phyloP scores from a whole-genome alignment of 2,113 vertebrate species.

The Gobius niger region DNA sequence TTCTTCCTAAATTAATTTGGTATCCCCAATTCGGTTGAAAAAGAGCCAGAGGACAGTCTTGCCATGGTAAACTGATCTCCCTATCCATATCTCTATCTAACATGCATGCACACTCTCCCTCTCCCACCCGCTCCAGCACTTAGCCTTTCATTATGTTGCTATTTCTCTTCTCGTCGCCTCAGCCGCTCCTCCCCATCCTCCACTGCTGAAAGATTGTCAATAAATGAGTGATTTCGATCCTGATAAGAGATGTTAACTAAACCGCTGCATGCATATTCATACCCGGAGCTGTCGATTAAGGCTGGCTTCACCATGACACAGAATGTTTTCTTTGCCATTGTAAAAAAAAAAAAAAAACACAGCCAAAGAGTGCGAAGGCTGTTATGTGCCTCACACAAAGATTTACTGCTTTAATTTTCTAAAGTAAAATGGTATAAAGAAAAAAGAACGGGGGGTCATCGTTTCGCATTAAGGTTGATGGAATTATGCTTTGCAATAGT shows the following conservation, averaged over 20 bases:
- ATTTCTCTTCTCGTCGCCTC: slow-evolving; percentile 38
- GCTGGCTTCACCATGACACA: slow-evolving; percentile 57
- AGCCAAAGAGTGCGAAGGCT: slow-evolving; percentile 61
- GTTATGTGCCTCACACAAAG: slow-evolving; percentile 67
- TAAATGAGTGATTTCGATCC: slow-evolving; percentile 76
- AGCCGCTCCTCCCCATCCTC: slow-evolving; percentile 45
- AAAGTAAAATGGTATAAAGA: slow-evolving; percentile 77
- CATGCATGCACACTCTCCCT: slow-evolving; percentile 38
- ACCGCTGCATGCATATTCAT: slow-evolving; percentile 71
- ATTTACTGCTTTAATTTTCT: slow-evolving; percentile 80
- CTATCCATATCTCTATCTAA: slow-evolving; percentile 56
- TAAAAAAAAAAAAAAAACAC: slow-evolving; percentile 24
- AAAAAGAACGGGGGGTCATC: slow-evolving; percentile 52
- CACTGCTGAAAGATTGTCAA: slow-evolving; percentile 66
- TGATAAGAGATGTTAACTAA: slow-evolving; percentile 73
- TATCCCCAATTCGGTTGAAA: slow-evolving; percentile 71
- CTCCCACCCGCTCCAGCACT: slow-evolving; percentile 53
- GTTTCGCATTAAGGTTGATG: slow-evolving; percentile 75
- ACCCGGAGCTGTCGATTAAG: slow-evolving; percentile 70
- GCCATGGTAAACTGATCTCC: slow-evolving; percentile 67
- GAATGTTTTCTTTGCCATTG: slow-evolving; percentile 67
- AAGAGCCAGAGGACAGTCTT: slow-evolving; percentile 71
- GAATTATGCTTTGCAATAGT: slow-evolving; percentile 79
- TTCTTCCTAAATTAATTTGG: slow-evolving; percentile 70
- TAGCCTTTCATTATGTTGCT: slow-evolving; percentile 61